Base-by-base conservation (phyloP, 2,113 vertebrate genomes). In the Chlorodrepanis virens region DNA sequence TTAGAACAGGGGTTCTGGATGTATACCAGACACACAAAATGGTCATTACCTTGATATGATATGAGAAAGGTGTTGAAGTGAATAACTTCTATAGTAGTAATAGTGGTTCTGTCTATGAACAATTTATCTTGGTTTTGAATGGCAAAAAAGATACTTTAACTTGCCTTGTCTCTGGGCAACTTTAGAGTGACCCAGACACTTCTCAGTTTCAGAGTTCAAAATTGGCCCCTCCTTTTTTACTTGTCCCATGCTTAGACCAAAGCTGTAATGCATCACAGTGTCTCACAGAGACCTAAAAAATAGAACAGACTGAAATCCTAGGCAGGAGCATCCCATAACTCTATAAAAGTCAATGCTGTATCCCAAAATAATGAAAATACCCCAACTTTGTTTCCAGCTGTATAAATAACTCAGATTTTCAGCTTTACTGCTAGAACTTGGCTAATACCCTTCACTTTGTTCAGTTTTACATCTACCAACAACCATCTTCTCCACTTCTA, bases 11-110 rank as follows among this genome's bases (percentile, higher is more conserved):
- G 65, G 23, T 59, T 93, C 72, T 93, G 88, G 90, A 96, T 95
- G 57, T 78, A 95, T 90, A 96, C 94, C 96, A 96, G 96, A 92
- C 7, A 6, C 94, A 90, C 60, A 79, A 93, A 96, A 90, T 64
- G 27, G 88, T 84, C 92, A 95, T 92, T 96, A 81, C 71, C 83
- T 71, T 75, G 94, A 96, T 93, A 90, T 89, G 96, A 95, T 94
- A 96, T 45, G 81, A 89, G 88, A 93, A 90, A 92, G 72, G 92
- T 95, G 94, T 88, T 94, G 96, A 97, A 95, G 93, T 89, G 93
- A 96, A 75, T 92, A 96, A 95, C 89, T 92, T 87, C 69, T 52
- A 81, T 15, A 82, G 52, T 93, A 93, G 88, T 86, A 95, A 90
- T 44, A 84, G 61, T 42, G 14, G 53, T 57, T 89, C 91, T 87